Base-by-base conservation (phyloP, 2,888 invertebrate species). In the Rhopalosiphum nymphaeae region DNA sequence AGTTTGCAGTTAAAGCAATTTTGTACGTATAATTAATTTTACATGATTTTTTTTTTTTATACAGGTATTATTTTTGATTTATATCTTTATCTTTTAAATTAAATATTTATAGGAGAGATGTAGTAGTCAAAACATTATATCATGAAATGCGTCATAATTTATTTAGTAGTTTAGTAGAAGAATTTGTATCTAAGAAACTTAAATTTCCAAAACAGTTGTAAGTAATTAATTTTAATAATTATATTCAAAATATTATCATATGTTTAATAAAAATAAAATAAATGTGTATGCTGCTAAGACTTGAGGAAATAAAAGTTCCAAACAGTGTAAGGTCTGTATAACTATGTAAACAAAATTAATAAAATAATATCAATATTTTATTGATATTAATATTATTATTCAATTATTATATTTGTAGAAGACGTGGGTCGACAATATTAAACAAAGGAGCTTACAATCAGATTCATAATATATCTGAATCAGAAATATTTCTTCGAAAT, bases 401-500 rank as follows among this genome's bases (percentile, higher is more conserved):
- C 10, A 11, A 46, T 26, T 42, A 67, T 67, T 67, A 3, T n/a
- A 46, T 78, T 36, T 85, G 10, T n/a, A 94, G 94, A 49, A 85
- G 29, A 46, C 91, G 67, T 49, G 86, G 57, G 53, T 53, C 86
- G 0, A 91, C 67, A 0, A 11, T 36, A 13, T 11, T 90, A 53
- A 53, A 53, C 29, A 94, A 86, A 86, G 11, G 42, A 61, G 25
- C 13, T 11, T 67, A 86, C 10, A 46, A 53, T 44, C 85, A 57
- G n/a, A 49, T 42, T 11, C 90, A 86, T 67, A 91, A 86, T 86
- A 46, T 94, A 53, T 49, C 91, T 10, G 91, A 91, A 67, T 53
- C 85, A 21, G 94, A 94, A 49, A 89, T 94, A 42, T 94, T 94
- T 67, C 94, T 94, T 36, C 86, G 94, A 49, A 94, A 91, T 49